Evolutionary conservation across 2,888 invertebrate genomes (phyloP).

Genomic region (Heliconius charithonia): DNA sequence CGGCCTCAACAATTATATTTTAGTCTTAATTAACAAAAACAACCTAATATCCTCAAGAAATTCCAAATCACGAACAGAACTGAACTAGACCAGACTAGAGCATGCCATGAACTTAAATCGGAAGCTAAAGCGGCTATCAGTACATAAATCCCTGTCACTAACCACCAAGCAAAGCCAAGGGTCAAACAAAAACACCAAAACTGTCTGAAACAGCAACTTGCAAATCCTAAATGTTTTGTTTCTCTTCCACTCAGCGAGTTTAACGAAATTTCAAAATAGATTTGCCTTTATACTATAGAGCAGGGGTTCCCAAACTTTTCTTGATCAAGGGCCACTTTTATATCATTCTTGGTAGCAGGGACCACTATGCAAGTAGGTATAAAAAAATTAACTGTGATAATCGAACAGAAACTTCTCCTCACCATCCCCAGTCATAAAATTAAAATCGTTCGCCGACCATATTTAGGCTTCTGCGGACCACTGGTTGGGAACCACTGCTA

Average conservation of each 20-base stretch:
- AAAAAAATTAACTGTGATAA: too few relatives aligned
- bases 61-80: background rate
- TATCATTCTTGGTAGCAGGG: too few relatives aligned
- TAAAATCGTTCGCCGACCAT: too few relatives aligned
- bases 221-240: conserved; percentile 17
- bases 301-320: too few relatives aligned
- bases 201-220: conserved; percentile 22
- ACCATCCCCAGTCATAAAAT: too few relatives aligned
- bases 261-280: conserved; percentile 1
- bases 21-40: background rate
- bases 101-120: conserved; percentile 5
- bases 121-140: background rate
- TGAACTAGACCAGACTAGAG: background rate
- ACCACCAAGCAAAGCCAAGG: background rate
- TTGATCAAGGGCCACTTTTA: too few relatives aligned
- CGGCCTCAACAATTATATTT: too few relatives aligned
- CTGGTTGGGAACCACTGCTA: too few relatives aligned
- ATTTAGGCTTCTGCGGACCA: too few relatives aligned
- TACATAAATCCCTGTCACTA: conserved; percentile 14
- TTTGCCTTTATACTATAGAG: conserved; percentile 8
- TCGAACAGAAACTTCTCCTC: too few relatives aligned
- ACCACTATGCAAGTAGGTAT: too few relatives aligned
- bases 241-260: conserved; percentile 18
- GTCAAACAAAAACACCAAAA: conserved; percentile 28
- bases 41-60: background rate